Conservation (phyloP, 2,888 invertebrate species). For the Ariolimax columbianus region DNA sequence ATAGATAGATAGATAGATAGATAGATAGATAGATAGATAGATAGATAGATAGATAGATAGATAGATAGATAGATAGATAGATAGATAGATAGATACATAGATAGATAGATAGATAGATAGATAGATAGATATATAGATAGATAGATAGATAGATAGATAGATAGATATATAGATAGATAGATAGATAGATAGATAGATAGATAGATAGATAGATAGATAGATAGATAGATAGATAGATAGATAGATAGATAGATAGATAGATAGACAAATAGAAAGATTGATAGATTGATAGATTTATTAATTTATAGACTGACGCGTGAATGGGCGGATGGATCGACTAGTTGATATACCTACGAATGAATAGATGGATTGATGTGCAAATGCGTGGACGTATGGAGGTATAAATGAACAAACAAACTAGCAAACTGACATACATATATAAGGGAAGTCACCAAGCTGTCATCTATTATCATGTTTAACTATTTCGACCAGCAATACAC, state of each 20-base stretch:
- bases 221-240: constrained; percentile 7
- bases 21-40: not conserved
- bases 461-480: no score
- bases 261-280: not conserved
- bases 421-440: no score
- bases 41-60: constrained; percentile 1
- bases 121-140: not conserved
- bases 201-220: not conserved
- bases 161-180: not conserved
- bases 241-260: constrained; percentile 7
- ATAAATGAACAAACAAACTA: no score
- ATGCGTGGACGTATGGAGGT: no score
- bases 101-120: constrained; percentile 1
- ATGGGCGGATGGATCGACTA: no score
- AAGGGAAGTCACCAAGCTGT: no score
- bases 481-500: no score
- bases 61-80: constrained; percentile 1
- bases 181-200: not conserved
- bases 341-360: no score
- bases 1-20: not conserved
- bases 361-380: no score
- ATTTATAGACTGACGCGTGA: no score
- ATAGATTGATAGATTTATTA: no score
- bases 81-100: not conserved
- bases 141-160: not conserved